phyloP scores from a whole-genome alignment of 2,888 invertebrate species.

The Protophormia terraenovae region DNA sequence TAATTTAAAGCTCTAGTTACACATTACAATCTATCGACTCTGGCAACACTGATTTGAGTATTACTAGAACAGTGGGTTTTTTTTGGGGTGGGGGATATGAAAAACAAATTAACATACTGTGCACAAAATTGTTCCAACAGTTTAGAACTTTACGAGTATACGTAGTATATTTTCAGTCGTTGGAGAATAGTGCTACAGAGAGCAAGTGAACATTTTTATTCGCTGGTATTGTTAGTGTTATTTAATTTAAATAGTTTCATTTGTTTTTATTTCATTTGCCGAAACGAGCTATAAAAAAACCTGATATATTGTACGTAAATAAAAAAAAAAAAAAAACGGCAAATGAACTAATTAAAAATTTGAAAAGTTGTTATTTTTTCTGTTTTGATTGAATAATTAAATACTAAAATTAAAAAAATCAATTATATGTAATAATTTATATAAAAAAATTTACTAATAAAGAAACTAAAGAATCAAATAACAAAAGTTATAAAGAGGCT shows the following conservation, averaged over 20 bases:
- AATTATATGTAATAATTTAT: constrained; percentile 31
- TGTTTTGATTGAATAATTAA: neutral
- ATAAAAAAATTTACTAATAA: neutral
- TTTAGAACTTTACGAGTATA: constrained; percentile 10
- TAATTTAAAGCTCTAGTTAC: no score
- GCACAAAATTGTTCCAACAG: constrained; percentile 7
- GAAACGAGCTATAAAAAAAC: neutral
- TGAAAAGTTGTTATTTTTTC: neutral
- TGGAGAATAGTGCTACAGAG: constrained; percentile 38
- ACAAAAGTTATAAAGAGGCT: neutral
- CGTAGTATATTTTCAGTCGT: constrained; percentile 45
- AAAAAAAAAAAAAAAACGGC: neutral
- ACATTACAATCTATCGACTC: no score
- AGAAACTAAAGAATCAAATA: neutral
- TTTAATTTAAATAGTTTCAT: constrained; percentile 27
- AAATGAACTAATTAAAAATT: neutral
- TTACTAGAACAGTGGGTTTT: no score
- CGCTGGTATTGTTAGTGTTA: constrained; percentile 26
- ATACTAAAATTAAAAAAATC: constrained; percentile 35
- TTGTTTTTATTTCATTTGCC: constrained; percentile 33
- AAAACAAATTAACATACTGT: neutral
- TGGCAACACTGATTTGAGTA: no score
- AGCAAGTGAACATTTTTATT: neutral
- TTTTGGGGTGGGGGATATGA: neutral
- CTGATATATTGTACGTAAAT: neutral